These are phyloP conservation scores for Otocyon megalotis DNA, from an alignment of 2,113 vertebrate species.

Conservation along the genomic window DNA sequence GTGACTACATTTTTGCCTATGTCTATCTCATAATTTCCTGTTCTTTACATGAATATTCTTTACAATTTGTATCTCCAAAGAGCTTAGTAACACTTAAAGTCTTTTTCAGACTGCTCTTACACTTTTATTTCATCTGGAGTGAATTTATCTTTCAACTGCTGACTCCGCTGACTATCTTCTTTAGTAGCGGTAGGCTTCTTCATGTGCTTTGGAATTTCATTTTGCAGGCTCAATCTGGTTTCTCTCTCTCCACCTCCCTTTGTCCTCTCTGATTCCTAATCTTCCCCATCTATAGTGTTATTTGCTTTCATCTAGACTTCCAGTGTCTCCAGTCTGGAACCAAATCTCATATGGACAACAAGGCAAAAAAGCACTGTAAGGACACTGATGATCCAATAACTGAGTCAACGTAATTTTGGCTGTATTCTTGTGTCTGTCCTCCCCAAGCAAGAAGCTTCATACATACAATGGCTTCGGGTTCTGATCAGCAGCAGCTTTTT, in stretches of 20 bases:
- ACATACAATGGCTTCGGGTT: neutral
- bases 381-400: accelerated
- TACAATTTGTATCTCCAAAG: neutral
- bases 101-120: neutral
- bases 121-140: neutral
- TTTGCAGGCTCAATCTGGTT: neutral
- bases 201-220: neutral
- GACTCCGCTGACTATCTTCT: neutral
- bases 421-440: too few relatives aligned
- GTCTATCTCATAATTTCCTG: neutral
- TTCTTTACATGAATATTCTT: neutral
- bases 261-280: neutral
- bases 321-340: neutral
- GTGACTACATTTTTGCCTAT: neutral
- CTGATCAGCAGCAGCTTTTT: neutral
- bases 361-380: neutral
- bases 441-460: neutral
- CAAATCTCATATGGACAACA: neutral
- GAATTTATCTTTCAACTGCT: neutral
- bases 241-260: neutral
- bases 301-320: neutral
- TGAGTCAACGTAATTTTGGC: neutral
- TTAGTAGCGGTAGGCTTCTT: neutral
- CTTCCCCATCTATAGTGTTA: neutral
- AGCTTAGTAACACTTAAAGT: neutral